phyloP scores from a whole-genome alignment of 2,797 vertebrate species.

The Tokudaia muenninki region DNA sequence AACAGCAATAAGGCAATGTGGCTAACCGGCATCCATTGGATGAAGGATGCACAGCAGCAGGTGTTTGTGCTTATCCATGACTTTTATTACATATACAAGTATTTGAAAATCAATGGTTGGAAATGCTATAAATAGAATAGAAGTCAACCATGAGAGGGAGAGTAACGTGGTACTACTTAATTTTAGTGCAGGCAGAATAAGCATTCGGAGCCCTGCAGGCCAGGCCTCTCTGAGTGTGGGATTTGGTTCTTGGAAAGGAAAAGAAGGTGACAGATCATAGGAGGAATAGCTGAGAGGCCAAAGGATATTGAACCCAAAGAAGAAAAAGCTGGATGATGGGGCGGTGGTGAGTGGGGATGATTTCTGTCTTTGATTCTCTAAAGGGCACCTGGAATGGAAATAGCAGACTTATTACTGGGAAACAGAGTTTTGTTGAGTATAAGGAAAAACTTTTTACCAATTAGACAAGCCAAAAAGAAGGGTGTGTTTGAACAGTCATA shows the following conservation, averaged over 20 bases:
- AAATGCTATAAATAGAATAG: background rate
- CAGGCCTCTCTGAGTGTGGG: background rate
- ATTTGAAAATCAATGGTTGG: slow-evolving; percentile 16
- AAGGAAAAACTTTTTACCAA: slow-evolving; percentile 7
- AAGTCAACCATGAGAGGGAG: background rate
- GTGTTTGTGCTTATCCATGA: background rate
- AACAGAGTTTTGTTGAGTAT: slow-evolving; percentile 40
- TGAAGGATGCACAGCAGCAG: background rate
- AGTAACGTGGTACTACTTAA: background rate
- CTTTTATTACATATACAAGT: slow-evolving; percentile 29
- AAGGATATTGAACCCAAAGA: background rate
- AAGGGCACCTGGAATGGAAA: slow-evolving; percentile 15
- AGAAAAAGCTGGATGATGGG: background rate
- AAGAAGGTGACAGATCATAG: background rate
- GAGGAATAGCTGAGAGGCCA: background rate
- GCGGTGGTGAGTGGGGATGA: background rate
- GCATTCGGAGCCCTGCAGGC: background rate
- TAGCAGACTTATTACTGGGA: slow-evolving; percentile 13
- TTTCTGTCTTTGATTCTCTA: background rate
- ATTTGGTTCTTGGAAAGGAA: slow-evolving; percentile 29
- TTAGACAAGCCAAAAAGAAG: background rate
- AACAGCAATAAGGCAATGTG: slow-evolving; percentile 2
- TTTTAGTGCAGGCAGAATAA: background rate
- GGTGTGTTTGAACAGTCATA: background rate
- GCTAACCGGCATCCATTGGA: background rate